phyloP scores from a whole-genome alignment of 2,797 vertebrate genomes.

The Chelon labrosus region DNA sequence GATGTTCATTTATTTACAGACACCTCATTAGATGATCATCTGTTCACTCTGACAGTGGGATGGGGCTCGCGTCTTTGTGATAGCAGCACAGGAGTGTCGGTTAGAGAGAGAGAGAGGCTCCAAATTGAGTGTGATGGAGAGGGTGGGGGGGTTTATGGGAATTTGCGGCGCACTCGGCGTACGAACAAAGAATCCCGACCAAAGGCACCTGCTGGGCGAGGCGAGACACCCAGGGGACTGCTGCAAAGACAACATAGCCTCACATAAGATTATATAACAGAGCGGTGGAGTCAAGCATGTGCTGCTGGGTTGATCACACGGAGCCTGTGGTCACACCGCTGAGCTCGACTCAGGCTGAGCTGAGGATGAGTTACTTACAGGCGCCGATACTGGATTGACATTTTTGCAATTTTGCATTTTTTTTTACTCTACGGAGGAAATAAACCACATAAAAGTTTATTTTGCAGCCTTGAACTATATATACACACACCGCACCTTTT shows the following conservation, averaged over 20 bases:
- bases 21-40: conserved; percentile 61
- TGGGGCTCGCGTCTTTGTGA: conserved; percentile 43
- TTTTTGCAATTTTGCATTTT: neutral
- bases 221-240: conserved; percentile 25
- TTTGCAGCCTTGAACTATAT: too few relatives aligned
- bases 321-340: conserved; percentile 39
- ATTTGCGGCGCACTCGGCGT: conserved; percentile 7
- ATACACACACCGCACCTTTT: too few relatives aligned
- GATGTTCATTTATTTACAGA: conserved; percentile 57
- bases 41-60: conserved; percentile 40
- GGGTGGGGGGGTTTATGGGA: conserved; percentile 42
- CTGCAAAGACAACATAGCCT: conserved; percentile 32
- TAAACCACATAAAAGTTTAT: too few relatives aligned
- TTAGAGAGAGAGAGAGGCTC: conserved; percentile 18
- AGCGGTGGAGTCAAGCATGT: conserved; percentile 24
- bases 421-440: too few relatives aligned
- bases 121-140: conserved; percentile 20
- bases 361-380: conserved; percentile 33
- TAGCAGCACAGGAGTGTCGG: conserved; percentile 14
- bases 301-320: conserved; percentile 46
- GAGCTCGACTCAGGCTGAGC: conserved; percentile 24
- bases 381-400: neutral
- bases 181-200: conserved; percentile 12
- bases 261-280: conserved; percentile 41
- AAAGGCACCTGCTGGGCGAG: conserved; percentile 52